Evolutionary conservation across 2,113 vertebrate species (phyloP).

Genomic region (Gymnocephalus cernua): DNA sequence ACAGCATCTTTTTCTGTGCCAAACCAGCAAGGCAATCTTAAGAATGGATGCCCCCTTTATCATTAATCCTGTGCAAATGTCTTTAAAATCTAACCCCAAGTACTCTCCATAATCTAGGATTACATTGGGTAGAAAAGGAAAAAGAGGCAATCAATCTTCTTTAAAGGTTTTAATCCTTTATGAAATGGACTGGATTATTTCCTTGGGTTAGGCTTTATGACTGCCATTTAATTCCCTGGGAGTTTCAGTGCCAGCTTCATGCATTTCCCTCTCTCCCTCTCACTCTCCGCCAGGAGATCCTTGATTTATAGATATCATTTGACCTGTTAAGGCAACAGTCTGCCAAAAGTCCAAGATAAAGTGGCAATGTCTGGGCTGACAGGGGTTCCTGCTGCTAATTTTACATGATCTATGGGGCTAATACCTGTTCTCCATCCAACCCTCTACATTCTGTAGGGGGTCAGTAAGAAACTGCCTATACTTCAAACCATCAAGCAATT

Average conservation of each 20-base stretch:
- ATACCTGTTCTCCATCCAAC: constrained; percentile 81
- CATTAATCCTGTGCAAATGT: constrained; percentile 77
- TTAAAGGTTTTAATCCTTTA: constrained; percentile 86
- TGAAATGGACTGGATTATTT: constrained; percentile 87
- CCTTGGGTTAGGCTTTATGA: constrained; percentile 81
- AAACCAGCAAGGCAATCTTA: constrained; percentile 61
- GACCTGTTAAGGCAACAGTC: constrained; percentile 89
- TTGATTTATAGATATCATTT: constrained; percentile 89
- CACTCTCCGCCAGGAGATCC: constrained; percentile 69
- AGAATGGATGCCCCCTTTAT: constrained; percentile 52
- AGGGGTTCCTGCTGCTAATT: constrained; percentile 86
- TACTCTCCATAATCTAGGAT: constrained; percentile 84
- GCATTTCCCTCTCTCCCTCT: constrained; percentile 58
- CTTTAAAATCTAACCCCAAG: constrained; percentile 78
- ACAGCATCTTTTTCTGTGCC: constrained; percentile 48
- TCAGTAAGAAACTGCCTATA: constrained; percentile 66
- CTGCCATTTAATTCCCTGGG: constrained; percentile 78
- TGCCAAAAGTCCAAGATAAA: constrained; percentile 89
- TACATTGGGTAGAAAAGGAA: constrained; percentile 77
- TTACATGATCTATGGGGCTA: constrained; percentile 87
- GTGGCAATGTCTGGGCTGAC: constrained; percentile 84
- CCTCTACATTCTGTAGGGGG: constrained; percentile 61
- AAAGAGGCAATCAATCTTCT: constrained; percentile 85
- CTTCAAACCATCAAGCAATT: constrained; percentile 68
- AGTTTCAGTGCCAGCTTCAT: constrained; percentile 66